Conservation (phyloP, 2,797 vertebrate genomes). For the Telmatherina bonti region DNA sequence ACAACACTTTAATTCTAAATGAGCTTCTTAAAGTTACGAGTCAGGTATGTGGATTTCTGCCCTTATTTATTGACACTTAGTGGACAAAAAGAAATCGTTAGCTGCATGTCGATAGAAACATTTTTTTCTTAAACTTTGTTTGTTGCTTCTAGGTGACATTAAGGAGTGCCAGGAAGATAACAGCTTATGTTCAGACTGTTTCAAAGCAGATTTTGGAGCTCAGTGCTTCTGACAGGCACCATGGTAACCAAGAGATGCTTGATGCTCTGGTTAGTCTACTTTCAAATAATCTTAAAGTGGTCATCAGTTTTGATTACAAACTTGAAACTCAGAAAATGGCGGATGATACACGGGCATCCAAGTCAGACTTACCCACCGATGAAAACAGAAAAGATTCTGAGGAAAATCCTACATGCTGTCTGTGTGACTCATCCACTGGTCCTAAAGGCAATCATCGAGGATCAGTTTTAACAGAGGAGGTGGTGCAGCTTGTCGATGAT, state of each 20-base stretch:
- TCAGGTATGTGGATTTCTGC: slow-evolving; percentile 74
- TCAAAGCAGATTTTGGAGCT: slow-evolving; percentile 41
- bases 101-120: not conserved
- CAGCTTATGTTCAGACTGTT: slow-evolving; percentile 50
- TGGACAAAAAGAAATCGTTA: not conserved
- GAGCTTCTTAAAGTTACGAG: slow-evolving; percentile 75
- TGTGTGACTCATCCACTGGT: not conserved
- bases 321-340: not conserved
- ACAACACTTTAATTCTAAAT: slow-evolving; percentile 73
- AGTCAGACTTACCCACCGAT: slow-evolving; percentile 2
- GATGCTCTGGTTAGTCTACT: slow-evolving; percentile 73
- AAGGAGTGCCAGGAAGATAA: slow-evolving; percentile 66
- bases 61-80: not conserved
- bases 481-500: slow-evolving; percentile 59
- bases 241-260: slow-evolving; percentile 47
- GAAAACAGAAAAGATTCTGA: slow-evolving; percentile 7
- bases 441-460: slow-evolving; percentile 1
- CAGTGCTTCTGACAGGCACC: not conserved
- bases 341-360: slow-evolving; percentile 8
- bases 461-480: slow-evolving; percentile 26
- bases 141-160: slow-evolving; percentile 75
- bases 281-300: slow-evolving; percentile 72
- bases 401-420: not conserved
- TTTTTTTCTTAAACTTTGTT: not conserved
- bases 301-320: slow-evolving; percentile 5